Conservation (phyloP, 2,113 vertebrate genomes). For the Todiramphus chloris region DNA sequence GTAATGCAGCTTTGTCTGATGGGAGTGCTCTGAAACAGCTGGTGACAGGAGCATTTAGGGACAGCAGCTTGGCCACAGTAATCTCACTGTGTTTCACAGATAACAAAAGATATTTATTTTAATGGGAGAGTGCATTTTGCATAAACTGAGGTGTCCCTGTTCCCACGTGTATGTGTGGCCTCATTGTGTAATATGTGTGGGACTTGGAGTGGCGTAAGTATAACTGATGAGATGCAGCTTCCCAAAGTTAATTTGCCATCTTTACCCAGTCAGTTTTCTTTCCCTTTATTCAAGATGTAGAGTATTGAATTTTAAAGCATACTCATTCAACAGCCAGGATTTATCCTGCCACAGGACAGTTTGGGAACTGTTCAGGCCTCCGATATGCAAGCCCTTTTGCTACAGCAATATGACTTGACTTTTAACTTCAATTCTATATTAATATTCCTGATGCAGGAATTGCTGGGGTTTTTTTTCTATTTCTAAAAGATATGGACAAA, state of each 20-base stretch:
- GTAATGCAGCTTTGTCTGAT: not conserved
- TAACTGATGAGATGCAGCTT: not conserved
- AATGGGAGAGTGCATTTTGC: not conserved
- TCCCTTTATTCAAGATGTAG: not conserved
- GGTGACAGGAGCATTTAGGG: not conserved
- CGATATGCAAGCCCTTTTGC: not conserved
- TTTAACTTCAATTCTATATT: not conserved
- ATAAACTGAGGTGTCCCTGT: not conserved
- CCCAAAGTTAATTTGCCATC: not conserved
- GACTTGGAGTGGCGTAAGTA: not conserved
- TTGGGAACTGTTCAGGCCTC: not conserved
- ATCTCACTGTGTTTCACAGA: not conserved
- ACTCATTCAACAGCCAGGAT: not conserved
- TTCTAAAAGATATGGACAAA: not conserved
- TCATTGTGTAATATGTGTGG: accelerated
- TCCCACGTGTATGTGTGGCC: not conserved
- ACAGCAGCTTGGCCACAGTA: not conserved
- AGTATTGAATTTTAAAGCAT: not conserved
- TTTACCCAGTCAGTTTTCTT: not conserved
- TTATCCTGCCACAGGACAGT: not conserved
- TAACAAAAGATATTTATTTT: not conserved
- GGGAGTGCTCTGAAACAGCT: not conserved
- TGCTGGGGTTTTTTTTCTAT: not conserved
- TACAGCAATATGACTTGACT: not conserved
- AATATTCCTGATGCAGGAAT: not conserved